Conservation (phyloP, 2,113 vertebrate genomes). For the Furnarius figulus region DNA sequence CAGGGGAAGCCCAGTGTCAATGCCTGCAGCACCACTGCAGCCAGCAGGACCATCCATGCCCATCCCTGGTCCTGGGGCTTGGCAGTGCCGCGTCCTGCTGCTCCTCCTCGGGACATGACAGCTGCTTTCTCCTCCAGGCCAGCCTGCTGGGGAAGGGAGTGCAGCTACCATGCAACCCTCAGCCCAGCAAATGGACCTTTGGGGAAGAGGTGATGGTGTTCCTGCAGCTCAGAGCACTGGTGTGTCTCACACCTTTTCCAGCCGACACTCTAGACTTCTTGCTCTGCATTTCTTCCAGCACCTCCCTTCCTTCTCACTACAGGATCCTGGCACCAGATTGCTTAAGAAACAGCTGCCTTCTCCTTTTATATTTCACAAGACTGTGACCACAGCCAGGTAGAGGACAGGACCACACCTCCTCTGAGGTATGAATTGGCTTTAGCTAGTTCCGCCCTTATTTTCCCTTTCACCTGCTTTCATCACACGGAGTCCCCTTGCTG, state of each 20-base stretch:
- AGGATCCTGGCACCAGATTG: conserved; percentile 12
- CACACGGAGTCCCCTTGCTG: conserved; percentile 32
- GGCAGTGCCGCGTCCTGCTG: neutral
- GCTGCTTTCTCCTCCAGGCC: neutral
- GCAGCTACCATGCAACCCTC: neutral
- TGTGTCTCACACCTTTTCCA: neutral
- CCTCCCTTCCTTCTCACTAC: neutral
- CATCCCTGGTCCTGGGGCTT: conserved; percentile 75
- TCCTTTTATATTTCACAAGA: conserved; percentile 60
- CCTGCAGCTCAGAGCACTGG: neutral
- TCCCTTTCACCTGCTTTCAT: conserved; percentile 67
- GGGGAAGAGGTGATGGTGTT: neutral
- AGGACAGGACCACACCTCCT: conserved; percentile 48
- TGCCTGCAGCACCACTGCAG: conserved; percentile 81
- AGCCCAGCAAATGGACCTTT: neutral
- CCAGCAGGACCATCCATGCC: conserved; percentile 89
- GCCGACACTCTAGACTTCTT: neutral
- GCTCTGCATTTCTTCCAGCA: conserved; percentile 10
- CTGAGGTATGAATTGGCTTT: conserved; percentile 34
- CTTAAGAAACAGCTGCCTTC: conserved; percentile 4
- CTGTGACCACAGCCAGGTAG: conserved; percentile 4
- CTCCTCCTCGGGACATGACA: conserved; percentile 56
- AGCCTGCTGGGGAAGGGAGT: neutral
- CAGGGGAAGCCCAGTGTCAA: conserved; percentile 86
- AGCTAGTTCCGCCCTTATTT: conserved; percentile 21